phyloP scores from a whole-genome alignment of 1,140 invertebrate genomes.

The Bombus haemorrhoidalis region DNA sequence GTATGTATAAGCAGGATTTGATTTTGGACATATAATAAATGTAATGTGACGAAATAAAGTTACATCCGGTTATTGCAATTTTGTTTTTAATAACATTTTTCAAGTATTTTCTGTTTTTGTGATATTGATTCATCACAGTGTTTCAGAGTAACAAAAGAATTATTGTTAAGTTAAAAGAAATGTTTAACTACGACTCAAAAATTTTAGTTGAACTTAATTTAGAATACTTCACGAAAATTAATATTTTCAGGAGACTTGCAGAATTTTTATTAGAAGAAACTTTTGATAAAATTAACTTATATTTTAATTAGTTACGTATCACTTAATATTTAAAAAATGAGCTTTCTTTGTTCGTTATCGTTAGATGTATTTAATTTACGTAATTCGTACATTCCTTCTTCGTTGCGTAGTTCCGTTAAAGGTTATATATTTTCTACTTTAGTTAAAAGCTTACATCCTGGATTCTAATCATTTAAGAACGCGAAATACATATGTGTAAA shows the following conservation, averaged over 20 bases:
- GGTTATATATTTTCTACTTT: background rate
- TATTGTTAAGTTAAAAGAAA: background rate
- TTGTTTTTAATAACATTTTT: background rate
- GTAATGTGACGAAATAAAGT: background rate
- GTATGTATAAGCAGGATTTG: background rate
- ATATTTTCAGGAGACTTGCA: background rate
- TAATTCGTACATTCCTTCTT: background rate
- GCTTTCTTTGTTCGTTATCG: background rate
- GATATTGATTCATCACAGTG: background rate
- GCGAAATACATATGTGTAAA: background rate
- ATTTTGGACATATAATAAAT: background rate
- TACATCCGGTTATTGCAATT: background rate
- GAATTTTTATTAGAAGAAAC: background rate
- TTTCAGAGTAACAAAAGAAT: background rate
- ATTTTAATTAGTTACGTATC: too few relatives aligned
- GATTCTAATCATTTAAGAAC: background rate
- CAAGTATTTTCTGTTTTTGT: background rate
- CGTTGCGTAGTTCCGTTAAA: background rate
- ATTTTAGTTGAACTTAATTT: background rate
- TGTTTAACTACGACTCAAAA: background rate
- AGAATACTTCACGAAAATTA: background rate
- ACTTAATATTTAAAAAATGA: background rate
- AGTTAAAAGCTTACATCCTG: background rate
- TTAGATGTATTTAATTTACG: background rate
- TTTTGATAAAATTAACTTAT: too few relatives aligned